Conservation (phyloP, 2,888 invertebrate species). For the Pachymerium ferrugineum region DNA sequence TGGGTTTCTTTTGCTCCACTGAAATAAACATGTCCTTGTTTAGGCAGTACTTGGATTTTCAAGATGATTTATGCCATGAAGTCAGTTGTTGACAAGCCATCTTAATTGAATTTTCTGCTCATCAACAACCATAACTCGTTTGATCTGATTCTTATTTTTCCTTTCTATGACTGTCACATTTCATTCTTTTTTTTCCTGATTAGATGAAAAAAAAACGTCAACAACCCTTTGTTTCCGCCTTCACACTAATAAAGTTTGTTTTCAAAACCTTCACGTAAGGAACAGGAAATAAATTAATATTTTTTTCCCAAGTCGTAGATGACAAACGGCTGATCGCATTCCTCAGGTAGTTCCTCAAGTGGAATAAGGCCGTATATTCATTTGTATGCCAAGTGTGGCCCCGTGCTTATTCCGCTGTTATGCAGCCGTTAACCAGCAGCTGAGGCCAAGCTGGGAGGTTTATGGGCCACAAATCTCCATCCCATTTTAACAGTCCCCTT, state of each 20-base stretch:
- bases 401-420: conserved; percentile 22
- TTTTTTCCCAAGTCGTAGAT: background rate
- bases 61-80: conserved; percentile 9
- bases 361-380: conserved; percentile 12
- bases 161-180: background rate
- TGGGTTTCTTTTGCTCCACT: no score
- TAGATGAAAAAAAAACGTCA: no score
- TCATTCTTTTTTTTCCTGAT: no score
- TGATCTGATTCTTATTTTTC: background rate
- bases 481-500: background rate
- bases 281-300: background rate
- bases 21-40: no score
- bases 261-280: no score
- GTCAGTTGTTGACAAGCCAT: conserved; percentile 3
- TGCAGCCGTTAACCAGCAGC: conserved; percentile 25
- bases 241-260: no score
- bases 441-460: conserved; percentile 18
- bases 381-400: conserved; percentile 7
- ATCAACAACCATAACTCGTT: background rate
- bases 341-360: conserved; percentile 14
- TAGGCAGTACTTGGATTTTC: no score
- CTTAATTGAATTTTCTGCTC: conserved; percentile 20
- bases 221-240: no score
- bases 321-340: conserved; percentile 23
- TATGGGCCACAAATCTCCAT: conserved; percentile 27